Evolutionary conservation across 2,888 invertebrate genomes (phyloP).

Genomic region (Idaea dimidiata): DNA sequence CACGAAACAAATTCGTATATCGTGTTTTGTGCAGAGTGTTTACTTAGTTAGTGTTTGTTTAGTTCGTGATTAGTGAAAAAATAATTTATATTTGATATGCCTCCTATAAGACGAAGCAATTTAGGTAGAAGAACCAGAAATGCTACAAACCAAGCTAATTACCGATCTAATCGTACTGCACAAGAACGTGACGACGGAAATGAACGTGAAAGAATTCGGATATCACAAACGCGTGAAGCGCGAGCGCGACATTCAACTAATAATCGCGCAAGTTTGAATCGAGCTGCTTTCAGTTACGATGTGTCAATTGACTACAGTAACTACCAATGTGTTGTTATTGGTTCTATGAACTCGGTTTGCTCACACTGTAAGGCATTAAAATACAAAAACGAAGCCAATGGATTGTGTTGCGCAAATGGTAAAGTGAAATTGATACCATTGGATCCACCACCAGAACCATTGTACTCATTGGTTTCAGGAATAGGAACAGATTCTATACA

Average conservation of each 20-base stretch:
- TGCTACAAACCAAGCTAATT: constrained; percentile 41
- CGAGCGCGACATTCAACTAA: constrained; percentile 20
- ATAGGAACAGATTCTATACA: too few species aligned
- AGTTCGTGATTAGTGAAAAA: constrained; percentile 11
- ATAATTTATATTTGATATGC: constrained; percentile 27
- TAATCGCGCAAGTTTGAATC: constrained; percentile 31
- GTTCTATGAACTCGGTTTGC: constrained; percentile 29
- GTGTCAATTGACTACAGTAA: too few species aligned
- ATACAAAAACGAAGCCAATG: constrained; percentile 36
- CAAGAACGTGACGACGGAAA: constrained; percentile 32
- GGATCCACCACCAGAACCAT: constrained; percentile 34
- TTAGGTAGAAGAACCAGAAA: constrained; percentile 38
- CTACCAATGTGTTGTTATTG: constrained; percentile 25
- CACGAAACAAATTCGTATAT: constrained; percentile 24
- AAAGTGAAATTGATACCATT: constrained; percentile 38
- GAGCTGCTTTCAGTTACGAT: constrained; percentile 7
- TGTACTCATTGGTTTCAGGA: constrained; percentile 33
- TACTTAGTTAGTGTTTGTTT: constrained; percentile 11
- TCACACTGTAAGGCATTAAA: constrained; percentile 37
- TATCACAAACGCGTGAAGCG: constrained; percentile 34
- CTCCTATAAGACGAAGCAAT: constrained; percentile 31
- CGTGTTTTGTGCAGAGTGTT: constrained; percentile 23
- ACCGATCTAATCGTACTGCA: constrained; percentile 38
- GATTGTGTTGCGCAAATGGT: constrained; percentile 37
- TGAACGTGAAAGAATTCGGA: constrained; percentile 30